phyloP scores from a whole-genome alignment of 2,797 vertebrate genomes.

The Erpetoichthys calabaricus region DNA sequence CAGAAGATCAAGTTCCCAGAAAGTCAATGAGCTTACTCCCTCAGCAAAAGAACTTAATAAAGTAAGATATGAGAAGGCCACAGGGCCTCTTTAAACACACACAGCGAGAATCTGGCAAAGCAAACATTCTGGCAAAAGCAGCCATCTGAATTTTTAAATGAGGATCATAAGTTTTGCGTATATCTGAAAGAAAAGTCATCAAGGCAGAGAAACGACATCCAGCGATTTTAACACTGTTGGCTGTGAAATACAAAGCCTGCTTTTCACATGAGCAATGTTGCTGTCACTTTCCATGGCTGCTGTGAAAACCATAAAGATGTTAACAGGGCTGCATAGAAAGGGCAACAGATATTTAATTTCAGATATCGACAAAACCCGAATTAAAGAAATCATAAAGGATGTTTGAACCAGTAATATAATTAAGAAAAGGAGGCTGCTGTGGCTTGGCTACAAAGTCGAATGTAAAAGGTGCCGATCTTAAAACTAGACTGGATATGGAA shows the following conservation, averaged over 20 bases:
- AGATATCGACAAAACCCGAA: slow-evolving; percentile 11
- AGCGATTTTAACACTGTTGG: slow-evolving; percentile 3
- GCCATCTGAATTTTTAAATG: slow-evolving; percentile 1
- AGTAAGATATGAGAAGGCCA: too few species aligned
- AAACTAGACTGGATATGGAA: slow-evolving; percentile 10
- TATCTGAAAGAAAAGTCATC: neutral
- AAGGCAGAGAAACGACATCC: neutral
- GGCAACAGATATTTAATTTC: slow-evolving; percentile 10
- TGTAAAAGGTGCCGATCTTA: slow-evolving; percentile 2
- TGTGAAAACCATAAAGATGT: slow-evolving; percentile 18
- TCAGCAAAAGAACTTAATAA: too few species aligned
- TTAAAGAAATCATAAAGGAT: slow-evolving; percentile 14
- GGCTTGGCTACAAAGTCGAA: slow-evolving; percentile 8
- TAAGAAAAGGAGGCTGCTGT: slow-evolving; percentile 7
- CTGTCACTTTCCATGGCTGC: slow-evolving; percentile 30
- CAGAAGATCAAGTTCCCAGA: too few species aligned
- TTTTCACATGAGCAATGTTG: slow-evolving; percentile 32
- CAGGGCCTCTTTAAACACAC: too few species aligned
- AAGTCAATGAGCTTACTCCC: too few species aligned
- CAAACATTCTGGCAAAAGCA: slow-evolving; percentile 2
- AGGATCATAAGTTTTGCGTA: neutral
- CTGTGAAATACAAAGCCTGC: slow-evolving; percentile 21
- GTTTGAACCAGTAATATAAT: slow-evolving; percentile 12
- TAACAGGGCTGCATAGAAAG: slow-evolving; percentile 10
- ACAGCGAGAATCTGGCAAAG: slow-evolving; percentile 8